Conservation (phyloP, 2,888 invertebrate genomes). For the Meloe dianella region DNA sequence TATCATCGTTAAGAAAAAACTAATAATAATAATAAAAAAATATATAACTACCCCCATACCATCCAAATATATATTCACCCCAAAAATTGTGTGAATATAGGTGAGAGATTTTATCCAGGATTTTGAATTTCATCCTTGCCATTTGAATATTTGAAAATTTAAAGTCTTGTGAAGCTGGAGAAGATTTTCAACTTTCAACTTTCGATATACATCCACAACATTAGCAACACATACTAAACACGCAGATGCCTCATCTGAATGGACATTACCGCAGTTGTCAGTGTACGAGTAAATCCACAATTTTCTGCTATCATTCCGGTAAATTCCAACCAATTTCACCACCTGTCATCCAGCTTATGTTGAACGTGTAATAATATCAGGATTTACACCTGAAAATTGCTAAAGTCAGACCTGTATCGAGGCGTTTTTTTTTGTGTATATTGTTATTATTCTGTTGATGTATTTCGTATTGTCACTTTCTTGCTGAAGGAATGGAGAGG, state of each 20-base stretch:
- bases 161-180: too few relatives aligned
- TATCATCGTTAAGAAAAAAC: slow-evolving; percentile 1
- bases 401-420: not conserved
- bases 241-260: too few relatives aligned
- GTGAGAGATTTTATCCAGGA: too few relatives aligned
- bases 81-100: too few relatives aligned
- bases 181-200: slow-evolving; percentile 15
- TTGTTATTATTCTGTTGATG: not conserved
- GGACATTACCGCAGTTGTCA: too few relatives aligned
- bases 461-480: not conserved
- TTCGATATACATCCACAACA: slow-evolving; percentile 22
- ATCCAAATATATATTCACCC: too few relatives aligned
- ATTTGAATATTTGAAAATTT: slow-evolving; percentile 36
- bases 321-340: not conserved
- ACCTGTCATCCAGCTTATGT: not conserved
- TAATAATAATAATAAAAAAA: too few relatives aligned
- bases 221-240: not conserved
- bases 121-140: slow-evolving; percentile 39
- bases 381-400: too few relatives aligned
- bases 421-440: not conserved
- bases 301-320: not conserved
- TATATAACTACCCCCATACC: too few relatives aligned
- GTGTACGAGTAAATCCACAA: slow-evolving; percentile 1
- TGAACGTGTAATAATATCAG: not conserved
- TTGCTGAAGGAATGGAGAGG: not conserved